These are phyloP conservation scores for Pseudanteris insignis DNA, from an alignment of 2,888 invertebrate species.

Conservation along the genomic window DNA sequence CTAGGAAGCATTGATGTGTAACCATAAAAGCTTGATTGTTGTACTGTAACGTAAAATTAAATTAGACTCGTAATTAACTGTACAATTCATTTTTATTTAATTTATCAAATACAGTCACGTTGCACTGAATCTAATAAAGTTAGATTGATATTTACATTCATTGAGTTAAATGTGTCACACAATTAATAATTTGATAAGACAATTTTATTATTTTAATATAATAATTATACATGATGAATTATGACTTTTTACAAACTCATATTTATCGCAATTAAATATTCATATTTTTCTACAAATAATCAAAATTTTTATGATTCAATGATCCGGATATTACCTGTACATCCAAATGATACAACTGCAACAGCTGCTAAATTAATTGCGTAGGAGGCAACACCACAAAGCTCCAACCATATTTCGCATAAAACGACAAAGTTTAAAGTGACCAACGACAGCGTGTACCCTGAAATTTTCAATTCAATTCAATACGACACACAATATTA, in stretches of 20 bases:
- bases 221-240: too few species aligned
- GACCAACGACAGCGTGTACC: conserved; percentile 82
- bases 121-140: too few species aligned
- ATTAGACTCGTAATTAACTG: conserved; percentile 4
- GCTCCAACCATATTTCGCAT: conserved; percentile 87
- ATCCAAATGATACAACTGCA: conserved; percentile 86
- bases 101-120: neutral
- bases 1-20: conserved; percentile 92
- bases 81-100: neutral
- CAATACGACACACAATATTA: too few species aligned
- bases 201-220: too few species aligned
- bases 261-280: too few species aligned
- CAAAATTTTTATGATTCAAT: too few species aligned
- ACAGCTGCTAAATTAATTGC: conserved; percentile 85
- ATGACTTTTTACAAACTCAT: too few species aligned
- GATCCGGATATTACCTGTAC: conserved; percentile 82
- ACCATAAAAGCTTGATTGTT: conserved; percentile 94
- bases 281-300: too few species aligned
- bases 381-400: conserved; percentile 83
- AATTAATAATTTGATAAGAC: too few species aligned
- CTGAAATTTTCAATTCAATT: conserved; percentile 67
- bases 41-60: conserved; percentile 69
- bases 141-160: too few species aligned
- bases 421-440: conserved; percentile 85
- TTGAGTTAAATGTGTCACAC: too few species aligned